Evolutionary conservation across 23 tunicate species (phyloP), one percentile per base, ranked within the genome.

Genomic region (Botrylloides violaceus): DNA sequence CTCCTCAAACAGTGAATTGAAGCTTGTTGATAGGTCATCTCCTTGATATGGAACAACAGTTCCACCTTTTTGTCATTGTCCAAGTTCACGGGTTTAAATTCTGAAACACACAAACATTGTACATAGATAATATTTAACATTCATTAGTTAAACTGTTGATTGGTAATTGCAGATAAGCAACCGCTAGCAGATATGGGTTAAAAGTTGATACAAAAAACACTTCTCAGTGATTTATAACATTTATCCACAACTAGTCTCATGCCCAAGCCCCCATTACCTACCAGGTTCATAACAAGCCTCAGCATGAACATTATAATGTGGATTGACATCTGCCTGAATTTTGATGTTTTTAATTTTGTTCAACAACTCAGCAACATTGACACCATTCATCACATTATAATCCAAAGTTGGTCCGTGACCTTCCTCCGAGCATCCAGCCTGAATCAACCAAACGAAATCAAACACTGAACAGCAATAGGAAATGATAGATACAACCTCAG

Each of bases 391-490:
- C 58, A 68, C 18, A 15, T 39, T 26, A 43, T 32, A 68, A 1
- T 68, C 74, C 57, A 68, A 20, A 37, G 47, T 36, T 12, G 74
- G 74, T 25, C 74, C 74, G 37, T 68, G 74, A 12, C 74, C 74
- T 28, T 68, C 58, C 1, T 43, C 32, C 29, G 12, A 18, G 37
- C 74, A 68, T 32, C 74, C 74, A 68, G 57, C 74, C 74, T 68
- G 37, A 4, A 43, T n/a, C 24, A 60, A 60, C n/a, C n/a, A n/a
- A n/a, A n/a, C n/a, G n/a, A n/a, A n/a, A n/a, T n/a, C n/a, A n/a
- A n/a, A n/a, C n/a, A n/a, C n/a, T n/a, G n/a, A 15, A 60, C 53
- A 43, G 12, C 9, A 43, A 43, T 43, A 60, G n/a, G n/a, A n/a
- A 20, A 60, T 60, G 29, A 15, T 18, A 60, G n/a, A 1, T 18